These are phyloP conservation scores for Limosa lapponica DNA, from an alignment of 2,797 vertebrate genomes.

Conservation along the genomic window DNA sequence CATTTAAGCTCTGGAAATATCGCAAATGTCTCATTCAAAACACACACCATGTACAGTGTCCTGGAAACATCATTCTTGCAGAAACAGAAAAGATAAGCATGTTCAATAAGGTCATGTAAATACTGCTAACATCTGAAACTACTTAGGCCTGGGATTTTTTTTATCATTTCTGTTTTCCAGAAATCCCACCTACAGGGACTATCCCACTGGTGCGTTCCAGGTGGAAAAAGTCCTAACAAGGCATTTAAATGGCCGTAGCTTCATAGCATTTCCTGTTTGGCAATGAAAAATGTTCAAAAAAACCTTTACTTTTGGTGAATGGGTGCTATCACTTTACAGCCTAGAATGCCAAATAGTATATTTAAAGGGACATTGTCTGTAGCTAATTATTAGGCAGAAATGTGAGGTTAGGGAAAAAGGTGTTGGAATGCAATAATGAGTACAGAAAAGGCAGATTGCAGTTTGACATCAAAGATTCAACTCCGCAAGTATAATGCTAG, in stretches of 20 bases:
- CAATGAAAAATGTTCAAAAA: background rate
- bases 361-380: background rate
- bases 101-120: background rate
- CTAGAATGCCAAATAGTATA: background rate
- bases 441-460: background rate
- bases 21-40: background rate
- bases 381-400: background rate
- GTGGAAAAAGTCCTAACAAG: background rate
- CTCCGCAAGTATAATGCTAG: background rate
- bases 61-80: background rate
- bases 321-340: background rate
- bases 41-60: background rate
- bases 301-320: background rate
- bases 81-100: background rate
- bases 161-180: background rate
- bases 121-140: background rate
- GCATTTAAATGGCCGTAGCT: background rate
- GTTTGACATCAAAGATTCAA: fast-evolving
- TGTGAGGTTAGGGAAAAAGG: background rate
- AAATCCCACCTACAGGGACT: background rate
- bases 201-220: background rate
- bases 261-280: background rate
- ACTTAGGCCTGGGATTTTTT: background rate
- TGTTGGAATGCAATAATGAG: background rate
- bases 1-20: background rate